Evolutionary conservation across 2,888 invertebrate species (phyloP).

Genomic region (Drosophila neutralis): DNA sequence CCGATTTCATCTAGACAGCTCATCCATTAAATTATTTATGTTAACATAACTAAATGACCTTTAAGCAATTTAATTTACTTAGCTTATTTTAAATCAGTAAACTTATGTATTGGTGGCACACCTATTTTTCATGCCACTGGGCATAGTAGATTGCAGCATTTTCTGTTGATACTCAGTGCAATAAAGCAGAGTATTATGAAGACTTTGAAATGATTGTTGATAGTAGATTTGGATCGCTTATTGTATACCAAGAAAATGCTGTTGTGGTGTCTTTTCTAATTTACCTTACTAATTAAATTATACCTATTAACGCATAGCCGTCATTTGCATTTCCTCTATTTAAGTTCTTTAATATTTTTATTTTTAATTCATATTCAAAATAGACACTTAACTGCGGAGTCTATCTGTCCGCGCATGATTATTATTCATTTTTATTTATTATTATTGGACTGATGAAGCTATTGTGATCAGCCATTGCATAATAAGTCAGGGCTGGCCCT

Average conservation of each 20-base stretch:
- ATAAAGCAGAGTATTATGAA: background rate
- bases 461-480: background rate
- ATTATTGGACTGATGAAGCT: background rate
- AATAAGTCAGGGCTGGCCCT: background rate
- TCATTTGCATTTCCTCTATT: no score
- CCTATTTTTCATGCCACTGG: background rate
- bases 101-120: background rate
- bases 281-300: background rate
- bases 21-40: background rate
- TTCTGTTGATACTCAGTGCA: background rate
- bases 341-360: background rate
- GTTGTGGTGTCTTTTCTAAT: background rate
- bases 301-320: background rate
- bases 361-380: no score
- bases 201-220: background rate
- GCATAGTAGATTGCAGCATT: background rate
- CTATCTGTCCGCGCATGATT: background rate
- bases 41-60: background rate
- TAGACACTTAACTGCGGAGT: background rate
- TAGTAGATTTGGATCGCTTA: background rate
- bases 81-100: background rate
- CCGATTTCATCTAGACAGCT: background rate
- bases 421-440: background rate
- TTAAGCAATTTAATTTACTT: background rate
- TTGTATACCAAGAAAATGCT: background rate